These are phyloP conservation scores for Bombus picipes DNA, from an alignment of 1,140 invertebrate species.

Conservation along the genomic window DNA sequence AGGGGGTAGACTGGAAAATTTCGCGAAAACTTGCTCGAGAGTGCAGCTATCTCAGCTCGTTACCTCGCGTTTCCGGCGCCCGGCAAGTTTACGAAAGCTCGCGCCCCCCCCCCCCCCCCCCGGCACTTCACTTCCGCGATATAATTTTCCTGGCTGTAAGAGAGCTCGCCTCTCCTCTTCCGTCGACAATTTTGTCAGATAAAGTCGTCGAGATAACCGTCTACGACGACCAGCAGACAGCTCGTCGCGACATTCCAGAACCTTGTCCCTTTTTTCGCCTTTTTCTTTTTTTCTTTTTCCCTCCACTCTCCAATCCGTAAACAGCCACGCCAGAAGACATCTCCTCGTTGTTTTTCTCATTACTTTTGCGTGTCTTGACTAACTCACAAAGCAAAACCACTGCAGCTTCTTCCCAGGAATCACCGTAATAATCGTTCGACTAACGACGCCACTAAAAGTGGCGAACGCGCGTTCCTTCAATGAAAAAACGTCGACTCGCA, in stretches of 20 bases:
- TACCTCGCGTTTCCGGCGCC: conserved; percentile 60
- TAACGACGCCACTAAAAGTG: not conserved
- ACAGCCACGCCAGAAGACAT: too few species aligned
- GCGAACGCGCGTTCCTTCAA: not conserved
- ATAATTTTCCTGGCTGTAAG: conserved; percentile 61
- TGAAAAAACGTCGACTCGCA: not conserved
- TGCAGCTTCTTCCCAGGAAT: not conserved
- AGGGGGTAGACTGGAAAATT: conserved; percentile 53
- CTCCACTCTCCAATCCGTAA: not conserved
- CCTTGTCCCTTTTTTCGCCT: not conserved
- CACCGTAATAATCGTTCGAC: not conserved
- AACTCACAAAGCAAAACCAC: not conserved
- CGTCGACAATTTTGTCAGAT: conserved; percentile 46
- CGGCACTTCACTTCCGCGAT: conserved; percentile 57
- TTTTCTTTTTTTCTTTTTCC: not conserved
- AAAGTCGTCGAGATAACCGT: conserved; percentile 54
- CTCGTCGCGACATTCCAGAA: not conserved
- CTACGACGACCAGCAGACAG: conserved; percentile 35
- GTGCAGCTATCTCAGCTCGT: conserved; percentile 64
- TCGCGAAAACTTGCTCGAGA: conserved; percentile 55
- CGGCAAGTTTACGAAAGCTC: conserved; percentile 54
- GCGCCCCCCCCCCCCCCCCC: conserved; percentile 28
- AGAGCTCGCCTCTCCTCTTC: conserved; percentile 26
- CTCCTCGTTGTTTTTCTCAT: too few species aligned
- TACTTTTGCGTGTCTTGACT: too few species aligned